Evolutionary conservation across 1,140 invertebrate genomes (phyloP).

Genomic region (Diorhabda elongata): DNA sequence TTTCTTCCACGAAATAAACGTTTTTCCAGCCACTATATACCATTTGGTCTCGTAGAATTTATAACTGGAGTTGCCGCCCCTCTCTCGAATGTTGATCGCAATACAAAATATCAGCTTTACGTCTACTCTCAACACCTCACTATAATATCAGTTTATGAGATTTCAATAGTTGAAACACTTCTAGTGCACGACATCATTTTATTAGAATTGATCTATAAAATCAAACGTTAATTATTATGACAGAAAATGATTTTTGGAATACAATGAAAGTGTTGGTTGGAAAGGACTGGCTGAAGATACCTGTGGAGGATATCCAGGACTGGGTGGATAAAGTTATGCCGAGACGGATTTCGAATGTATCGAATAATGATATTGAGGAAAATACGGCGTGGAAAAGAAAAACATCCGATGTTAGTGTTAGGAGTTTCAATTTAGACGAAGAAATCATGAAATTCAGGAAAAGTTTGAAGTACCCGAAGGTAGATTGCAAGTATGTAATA

Average conservation of each 20-base stretch:
- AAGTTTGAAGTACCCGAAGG: conserved; percentile 4
- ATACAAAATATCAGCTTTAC: conserved; percentile 12
- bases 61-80: not conserved
- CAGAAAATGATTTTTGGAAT: conserved; percentile 6
- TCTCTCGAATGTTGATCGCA: conserved; percentile 9
- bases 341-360: not conserved
- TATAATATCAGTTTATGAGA: not conserved
- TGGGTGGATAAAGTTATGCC: conserved; percentile 10
- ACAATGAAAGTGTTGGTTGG: conserved; percentile 13
- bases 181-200: no score
- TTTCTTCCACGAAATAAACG: no score
- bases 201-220: not conserved
- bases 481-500: conserved; percentile 11
- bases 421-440: not conserved
- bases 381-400: conserved; percentile 5
- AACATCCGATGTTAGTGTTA: not conserved
- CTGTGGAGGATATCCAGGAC: conserved; percentile 7
- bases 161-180: no score
- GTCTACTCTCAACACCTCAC: not conserved
- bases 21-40: no score
- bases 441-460: conserved; percentile 10
- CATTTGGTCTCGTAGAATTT: not conserved
- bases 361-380: conserved; percentile 1
- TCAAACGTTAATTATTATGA: not conserved
- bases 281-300: conserved; percentile 3